Evolutionary conservation across 1,140 invertebrate species (phyloP), one percentile per base, ranked within the genome.

Genomic region (Globodera rostochiensis): DNA sequence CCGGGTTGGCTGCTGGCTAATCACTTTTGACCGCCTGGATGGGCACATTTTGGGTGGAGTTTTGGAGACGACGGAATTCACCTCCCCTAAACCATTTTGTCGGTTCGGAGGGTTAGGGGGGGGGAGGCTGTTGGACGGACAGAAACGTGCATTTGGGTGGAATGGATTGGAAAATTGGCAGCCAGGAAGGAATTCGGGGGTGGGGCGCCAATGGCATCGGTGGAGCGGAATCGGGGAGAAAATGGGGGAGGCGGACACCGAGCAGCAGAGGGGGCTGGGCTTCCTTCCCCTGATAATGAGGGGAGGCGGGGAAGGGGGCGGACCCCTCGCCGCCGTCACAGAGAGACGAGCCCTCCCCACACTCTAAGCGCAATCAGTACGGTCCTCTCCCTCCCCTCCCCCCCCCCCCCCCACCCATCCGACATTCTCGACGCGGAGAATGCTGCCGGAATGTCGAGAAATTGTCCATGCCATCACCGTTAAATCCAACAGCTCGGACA

Each of bases 121-220:
- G 6, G 19, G 11, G 69, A 47, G 6, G 21, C n/a, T 11, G 21
- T 9, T 9, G 69, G 69, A 36, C 8, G 36, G 46, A 36, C 69
- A 71, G 69, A 47, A 47, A 71, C 69, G 69, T 71, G 69, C 69
- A 71, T 47, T 71, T 71, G 69, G 69, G 69, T 71, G 69, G 69
- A 71, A 71, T 71, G 69, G 69, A 47, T 71, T 71, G 69, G 69
- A 71, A 71, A 71, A 71, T 71, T 71, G 69, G 69, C 69, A 71
- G 69, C 69, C 69, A 71, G 69, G 69, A 71, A 71, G 46, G 36
- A 47, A 36, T 36, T 36, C 69, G 69, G 36, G 13, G 69, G 67
- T 7, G 8, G 67, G 67, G 19, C 67, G 67, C 8, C n/a, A 11
- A 45, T 47, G 69, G 69, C 69, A 71, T 47, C 69, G 69, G 7